Conservation (phyloP, 1,140 invertebrate genomes). For the Ericerus pela region DNA sequence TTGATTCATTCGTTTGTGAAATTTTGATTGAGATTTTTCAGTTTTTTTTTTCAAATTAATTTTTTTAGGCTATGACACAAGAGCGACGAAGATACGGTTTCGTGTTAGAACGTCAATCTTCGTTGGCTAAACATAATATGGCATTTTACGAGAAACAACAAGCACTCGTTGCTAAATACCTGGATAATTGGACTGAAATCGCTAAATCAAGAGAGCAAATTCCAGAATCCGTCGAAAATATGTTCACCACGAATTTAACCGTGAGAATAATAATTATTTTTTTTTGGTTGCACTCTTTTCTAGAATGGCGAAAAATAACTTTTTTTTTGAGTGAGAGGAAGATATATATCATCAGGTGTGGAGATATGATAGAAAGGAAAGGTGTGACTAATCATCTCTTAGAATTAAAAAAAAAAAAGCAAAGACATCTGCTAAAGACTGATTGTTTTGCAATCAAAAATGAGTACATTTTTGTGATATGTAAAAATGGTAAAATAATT, state of each 20-base stretch:
- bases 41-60: too few species aligned
- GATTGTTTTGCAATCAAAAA: too few species aligned
- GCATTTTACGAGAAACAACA: slow-evolving; percentile 68
- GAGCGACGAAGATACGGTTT: slow-evolving; percentile 84
- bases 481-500: too few species aligned
- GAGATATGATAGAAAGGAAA: background rate
- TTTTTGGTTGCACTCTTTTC: background rate
- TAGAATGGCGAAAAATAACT: background rate
- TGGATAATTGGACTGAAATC: slow-evolving; percentile 78
- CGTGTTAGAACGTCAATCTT: slow-evolving; percentile 78
- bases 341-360: background rate
- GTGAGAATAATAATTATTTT: slow-evolving; percentile 35
- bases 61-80: slow-evolving; percentile 74
- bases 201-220: slow-evolving; percentile 69
- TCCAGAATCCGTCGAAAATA: slow-evolving; percentile 61
- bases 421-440: too few species aligned
- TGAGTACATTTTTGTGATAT: too few species aligned
- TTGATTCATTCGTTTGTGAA: too few species aligned
- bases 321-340: background rate
- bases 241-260: slow-evolving; percentile 58
- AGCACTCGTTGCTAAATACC: slow-evolving; percentile 55
- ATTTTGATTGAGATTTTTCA: too few species aligned
- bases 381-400: background rate
- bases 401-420: too few species aligned
- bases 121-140: slow-evolving; percentile 78